phyloP scores from a whole-genome alignment of 2,888 invertebrate genomes.

The Priocnemis perturbator region DNA sequence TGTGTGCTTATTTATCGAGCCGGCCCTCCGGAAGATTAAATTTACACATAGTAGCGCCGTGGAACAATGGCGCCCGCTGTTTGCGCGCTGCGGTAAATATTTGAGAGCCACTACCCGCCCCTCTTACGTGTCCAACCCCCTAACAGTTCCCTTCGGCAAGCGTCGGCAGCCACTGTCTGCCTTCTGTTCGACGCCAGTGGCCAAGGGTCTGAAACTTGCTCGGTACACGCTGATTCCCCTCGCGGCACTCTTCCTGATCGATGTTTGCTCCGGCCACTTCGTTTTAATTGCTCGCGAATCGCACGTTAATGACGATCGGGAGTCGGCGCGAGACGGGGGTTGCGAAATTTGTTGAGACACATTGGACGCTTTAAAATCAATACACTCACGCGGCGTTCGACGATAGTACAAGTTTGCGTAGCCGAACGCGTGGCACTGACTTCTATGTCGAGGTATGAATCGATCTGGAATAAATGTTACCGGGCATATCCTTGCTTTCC shows the following conservation, averaged over 20 bases:
- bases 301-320: constrained; percentile 60
- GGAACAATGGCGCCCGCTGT: constrained; percentile 69
- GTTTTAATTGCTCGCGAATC: constrained; percentile 72
- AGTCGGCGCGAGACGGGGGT: constrained; percentile 20
- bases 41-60: constrained; percentile 74
- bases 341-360: constrained; percentile 14
- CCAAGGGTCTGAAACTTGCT: constrained; percentile 44
- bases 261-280: constrained; percentile 72
- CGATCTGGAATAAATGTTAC: no score
- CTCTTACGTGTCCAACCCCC: constrained; percentile 5
- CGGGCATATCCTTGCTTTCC: no score
- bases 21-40: constrained; percentile 69
- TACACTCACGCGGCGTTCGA: no score
- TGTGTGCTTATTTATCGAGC: constrained; percentile 46
- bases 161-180: constrained; percentile 32
- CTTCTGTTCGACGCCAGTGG: constrained; percentile 48
- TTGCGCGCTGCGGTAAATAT: constrained; percentile 72
- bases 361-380: not conserved
- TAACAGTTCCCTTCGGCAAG: constrained; percentile 2
- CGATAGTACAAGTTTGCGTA: no score
- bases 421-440: no score
- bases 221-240: constrained; percentile 47
- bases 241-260: constrained; percentile 63
- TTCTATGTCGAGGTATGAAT: no score
- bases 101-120: constrained; percentile 59